Evolutionary conservation across 2,113 vertebrate genomes (phyloP), one percentile per base, ranked within the genome.

Genomic region (Trinectes maculatus): DNA sequence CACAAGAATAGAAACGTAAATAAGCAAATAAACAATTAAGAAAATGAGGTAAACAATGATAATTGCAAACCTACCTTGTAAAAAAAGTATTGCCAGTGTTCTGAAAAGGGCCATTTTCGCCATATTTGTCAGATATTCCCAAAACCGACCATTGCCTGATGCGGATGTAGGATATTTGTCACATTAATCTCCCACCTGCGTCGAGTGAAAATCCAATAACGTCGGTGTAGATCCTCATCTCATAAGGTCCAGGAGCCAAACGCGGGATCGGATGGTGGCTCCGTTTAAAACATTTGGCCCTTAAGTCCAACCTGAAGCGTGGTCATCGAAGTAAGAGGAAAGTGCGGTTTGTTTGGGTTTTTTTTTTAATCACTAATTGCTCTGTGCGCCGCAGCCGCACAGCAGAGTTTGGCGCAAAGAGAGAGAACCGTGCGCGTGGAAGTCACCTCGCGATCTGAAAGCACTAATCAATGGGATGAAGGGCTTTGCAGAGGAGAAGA

Each of bases 81-180:
- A 53, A 26, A 91, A 8, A 63, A 87, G 54, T 2, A 85, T 26
- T 7, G 26, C 54, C 33, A 89, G 31, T 13, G 84, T 66, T 55
- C 36, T 76, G 43, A 74, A 42, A 43, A 89, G 26, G 79, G 83
- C 73, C 63, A 77, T 77, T 80, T 55, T 82, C 29, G 31, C 22
- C 59, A 64, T 72, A n/a, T n/a, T n/a, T n/a, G 39, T 86, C 74
- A 85, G 60, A 85, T 77, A 82, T 59, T 87, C 79, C 84, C 73
- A 63, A 72, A 80, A 46, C 37, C 8, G 57, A 67, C 21, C 61
- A 85, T 80, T 55, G 51, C 60, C 40, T 22, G 58, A 22, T 6
- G 36, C 66, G 33, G 52, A 79, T 48, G 46, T 26, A 18, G 33
- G 49, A 42, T 47, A 33, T 39, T 51, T 48, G 42, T 71, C 47